Base-by-base conservation (phyloP, 2,888 invertebrate species). In the Malacosoma neustria region DNA sequence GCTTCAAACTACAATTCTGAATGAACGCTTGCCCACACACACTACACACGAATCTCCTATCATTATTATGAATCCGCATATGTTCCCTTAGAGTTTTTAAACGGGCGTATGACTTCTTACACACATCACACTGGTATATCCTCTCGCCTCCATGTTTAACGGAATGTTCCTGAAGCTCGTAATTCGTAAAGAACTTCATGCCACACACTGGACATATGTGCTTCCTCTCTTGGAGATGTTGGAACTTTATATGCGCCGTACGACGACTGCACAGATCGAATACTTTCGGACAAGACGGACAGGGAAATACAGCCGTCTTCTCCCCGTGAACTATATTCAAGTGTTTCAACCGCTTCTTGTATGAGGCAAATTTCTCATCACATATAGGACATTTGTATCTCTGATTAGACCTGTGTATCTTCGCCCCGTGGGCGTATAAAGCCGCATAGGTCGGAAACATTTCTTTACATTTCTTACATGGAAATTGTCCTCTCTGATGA, bases 171-270 rank as follows among this genome's bases (percentile, higher is more conserved):
- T 87, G 87, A 14, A 89, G 59, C 42, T 87, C 87, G 36, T 87
- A 86, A 36, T 87, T 88, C 0, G 84, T 81, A 41, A 87, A 87
- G 46, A 88, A 89, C 49, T 86, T 85, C 70, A 85, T 87, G 0
- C 82, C 76, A 33, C 89, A 89, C 1, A 79, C 68, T 0, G 74
- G 57, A 46, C 88, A 89, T 0, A 84, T 61, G 41, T 86, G 87
- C 29, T 80, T 87, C 40, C 73, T 66, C 49, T 74, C 88, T 55
- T 72, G 86, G 36, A 72, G 57, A 49, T 77, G 88, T 52, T 71
- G 79, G 30, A 72, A 77, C 3, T 73, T 59, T 11, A 85, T 72
- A 38, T 86, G 86, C 0, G 79, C 72, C 0, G 81, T 84, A 4
- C 84, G 53, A 1, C 73, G 58, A 38, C 84, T 84, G 51, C 81